Conservation (phyloP, 2,113 vertebrate species). For the Oryzias melastigma region DNA sequence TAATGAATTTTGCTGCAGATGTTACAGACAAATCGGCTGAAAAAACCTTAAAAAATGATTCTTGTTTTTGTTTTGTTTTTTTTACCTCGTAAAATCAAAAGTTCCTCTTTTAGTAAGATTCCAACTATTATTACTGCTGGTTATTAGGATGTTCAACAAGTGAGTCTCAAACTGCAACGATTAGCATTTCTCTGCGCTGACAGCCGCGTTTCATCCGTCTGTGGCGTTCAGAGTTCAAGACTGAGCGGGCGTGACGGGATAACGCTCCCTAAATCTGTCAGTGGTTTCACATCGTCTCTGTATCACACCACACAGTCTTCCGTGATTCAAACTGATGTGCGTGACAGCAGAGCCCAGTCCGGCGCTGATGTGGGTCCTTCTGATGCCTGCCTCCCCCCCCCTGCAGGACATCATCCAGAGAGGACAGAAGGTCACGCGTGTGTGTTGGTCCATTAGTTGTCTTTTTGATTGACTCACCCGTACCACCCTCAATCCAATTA, state of each 20-base stretch:
- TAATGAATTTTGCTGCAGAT: no score
- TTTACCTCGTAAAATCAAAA: no score
- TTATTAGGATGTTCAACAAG: no score
- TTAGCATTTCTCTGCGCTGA: no score
- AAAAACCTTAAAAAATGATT: no score
- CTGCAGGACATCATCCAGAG: constrained; percentile 16
- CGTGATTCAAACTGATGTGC: constrained; percentile 23
- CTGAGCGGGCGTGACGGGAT: neutral
- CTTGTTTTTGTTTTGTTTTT: no score
- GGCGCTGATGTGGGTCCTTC: constrained; percentile 44
- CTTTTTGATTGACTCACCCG: constrained; percentile 62
- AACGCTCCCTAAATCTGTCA: neutral
- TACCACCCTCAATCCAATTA: constrained; percentile 54
- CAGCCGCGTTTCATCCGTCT: no score
- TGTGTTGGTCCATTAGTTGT: constrained; percentile 22
- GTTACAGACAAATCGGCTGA: no score
- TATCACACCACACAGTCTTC: neutral
- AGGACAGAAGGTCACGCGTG: constrained; percentile 41
- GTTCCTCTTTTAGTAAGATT: no score
- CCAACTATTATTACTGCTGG: no score
- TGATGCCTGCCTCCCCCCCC: constrained; percentile 50
- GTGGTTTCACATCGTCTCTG: neutral
- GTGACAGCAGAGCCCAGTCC: constrained; percentile 43
- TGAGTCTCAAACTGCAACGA: no score
- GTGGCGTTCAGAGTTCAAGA: no score